These are phyloP conservation scores for Pteronotus mesoamericanus DNA, from an alignment of 2,797 vertebrate genomes.

Conservation along the genomic window DNA sequence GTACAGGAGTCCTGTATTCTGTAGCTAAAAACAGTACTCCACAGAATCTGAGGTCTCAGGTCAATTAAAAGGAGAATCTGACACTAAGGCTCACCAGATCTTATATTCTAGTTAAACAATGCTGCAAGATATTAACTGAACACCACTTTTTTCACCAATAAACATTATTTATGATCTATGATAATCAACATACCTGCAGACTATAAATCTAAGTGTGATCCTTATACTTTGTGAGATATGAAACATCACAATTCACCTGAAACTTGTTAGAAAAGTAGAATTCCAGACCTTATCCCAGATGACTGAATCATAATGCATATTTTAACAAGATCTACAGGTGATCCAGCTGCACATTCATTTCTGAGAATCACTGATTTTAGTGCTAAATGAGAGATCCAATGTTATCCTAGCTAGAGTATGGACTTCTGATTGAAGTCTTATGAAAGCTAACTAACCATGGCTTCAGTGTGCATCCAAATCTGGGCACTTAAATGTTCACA, in stretches of 20 bases:
- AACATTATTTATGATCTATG: background rate
- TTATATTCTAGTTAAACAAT: background rate
- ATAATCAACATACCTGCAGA: background rate
- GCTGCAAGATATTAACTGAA: background rate
- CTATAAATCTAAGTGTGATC: background rate
- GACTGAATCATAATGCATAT: background rate
- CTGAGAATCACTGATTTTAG: background rate
- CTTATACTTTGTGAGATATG: background rate
- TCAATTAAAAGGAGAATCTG: background rate
- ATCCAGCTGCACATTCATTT: background rate
- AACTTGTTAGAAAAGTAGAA: background rate
- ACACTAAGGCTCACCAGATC: background rate
- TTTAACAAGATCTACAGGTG: background rate
- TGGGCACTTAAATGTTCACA: background rate
- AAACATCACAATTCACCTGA: background rate
- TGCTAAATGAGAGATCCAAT: background rate
- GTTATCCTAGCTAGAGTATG: background rate
- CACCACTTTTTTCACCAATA: background rate
- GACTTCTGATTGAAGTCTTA: background rate
- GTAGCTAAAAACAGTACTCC: background rate
- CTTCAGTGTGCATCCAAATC: background rate
- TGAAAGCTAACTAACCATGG: background rate
- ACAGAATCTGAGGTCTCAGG: background rate
- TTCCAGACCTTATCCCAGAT: background rate
- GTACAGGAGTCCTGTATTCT: background rate